phyloP scores from a whole-genome alignment of 2,797 vertebrate genomes.

The Melanotaenia boesemani region DNA sequence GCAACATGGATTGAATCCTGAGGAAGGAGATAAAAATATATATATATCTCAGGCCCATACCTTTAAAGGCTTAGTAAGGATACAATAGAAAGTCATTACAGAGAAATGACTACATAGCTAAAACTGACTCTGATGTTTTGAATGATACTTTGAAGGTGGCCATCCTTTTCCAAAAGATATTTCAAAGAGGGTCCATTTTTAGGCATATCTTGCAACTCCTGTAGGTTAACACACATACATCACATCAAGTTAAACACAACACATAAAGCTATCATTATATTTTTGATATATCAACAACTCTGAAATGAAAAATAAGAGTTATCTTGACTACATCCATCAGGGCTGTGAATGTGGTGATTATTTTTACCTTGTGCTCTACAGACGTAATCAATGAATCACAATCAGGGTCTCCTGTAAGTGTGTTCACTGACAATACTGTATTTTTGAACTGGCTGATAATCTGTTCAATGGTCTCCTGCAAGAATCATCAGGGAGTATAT shows the following conservation, averaged over 20 bases:
- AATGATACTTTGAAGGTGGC: constrained; percentile 76
- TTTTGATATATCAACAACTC: background rate
- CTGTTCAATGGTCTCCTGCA: constrained; percentile 80
- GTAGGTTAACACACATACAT: constrained; percentile 24
- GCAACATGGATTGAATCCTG: constrained; percentile 84
- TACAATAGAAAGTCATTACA: background rate
- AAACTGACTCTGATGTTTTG: constrained; percentile 83
- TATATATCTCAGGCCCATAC: background rate
- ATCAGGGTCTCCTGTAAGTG: constrained; percentile 81
- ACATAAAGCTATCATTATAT: background rate
- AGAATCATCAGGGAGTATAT: background rate
- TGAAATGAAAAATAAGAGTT: background rate
- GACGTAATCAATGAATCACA: constrained; percentile 82
- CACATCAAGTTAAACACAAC: background rate
- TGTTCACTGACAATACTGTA: constrained; percentile 82
- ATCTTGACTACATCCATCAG: background rate
- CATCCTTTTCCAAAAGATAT: constrained; percentile 84
- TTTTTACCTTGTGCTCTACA: constrained; percentile 69
- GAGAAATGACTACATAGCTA: background rate
- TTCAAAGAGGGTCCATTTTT: constrained; percentile 81
- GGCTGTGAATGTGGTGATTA: background rate
- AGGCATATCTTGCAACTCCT: constrained; percentile 76
- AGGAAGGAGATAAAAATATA: background rate
- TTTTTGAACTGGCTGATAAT: constrained; percentile 80
- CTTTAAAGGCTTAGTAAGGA: background rate